Conservation (phyloP, 92 coral and sea anemone genomes). For the Actinostola sp. region DNA sequence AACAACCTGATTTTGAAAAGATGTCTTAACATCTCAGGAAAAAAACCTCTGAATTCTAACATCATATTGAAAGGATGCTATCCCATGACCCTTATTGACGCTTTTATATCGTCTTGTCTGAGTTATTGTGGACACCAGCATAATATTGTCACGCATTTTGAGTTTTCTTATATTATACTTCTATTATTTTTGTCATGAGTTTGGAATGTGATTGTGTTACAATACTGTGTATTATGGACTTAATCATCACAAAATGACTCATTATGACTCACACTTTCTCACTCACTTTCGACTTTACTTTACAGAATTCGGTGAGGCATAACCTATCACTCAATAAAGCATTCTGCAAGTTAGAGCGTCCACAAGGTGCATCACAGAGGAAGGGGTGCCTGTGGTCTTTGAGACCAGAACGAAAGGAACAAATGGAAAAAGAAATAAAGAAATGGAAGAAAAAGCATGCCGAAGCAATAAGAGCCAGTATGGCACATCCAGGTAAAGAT, state of each 20-base stretch:
- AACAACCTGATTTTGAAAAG: no score
- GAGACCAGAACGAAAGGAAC: conserved; percentile 95
- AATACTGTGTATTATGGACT: background rate
- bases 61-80: no score
- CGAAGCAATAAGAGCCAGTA: conserved; percentile 97
- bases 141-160: background rate
- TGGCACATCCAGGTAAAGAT: conserved; percentile 95
- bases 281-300: no score
- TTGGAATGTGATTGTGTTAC: background rate
- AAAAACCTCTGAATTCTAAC: no score
- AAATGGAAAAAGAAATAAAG: conserved; percentile 95
- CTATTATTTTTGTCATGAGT: background rate
- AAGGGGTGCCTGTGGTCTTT: conserved; percentile 98
- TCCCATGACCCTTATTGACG: no score
- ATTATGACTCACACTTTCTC: no score
- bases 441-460: conserved; percentile 99
- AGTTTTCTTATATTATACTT: background rate
- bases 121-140: no score
- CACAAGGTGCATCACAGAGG: conserved; percentile 98
- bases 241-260: background rate
- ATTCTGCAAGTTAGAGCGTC: conserved; percentile 96
- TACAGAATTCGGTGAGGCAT: conserved; percentile 95
- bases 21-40: no score
- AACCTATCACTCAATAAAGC: conserved; percentile 97
- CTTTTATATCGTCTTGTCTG: no score